These are phyloP conservation scores for Chelonoidis abingdonii DNA, from an alignment of 2,113 vertebrate genomes.

Conservation along the genomic window DNA sequence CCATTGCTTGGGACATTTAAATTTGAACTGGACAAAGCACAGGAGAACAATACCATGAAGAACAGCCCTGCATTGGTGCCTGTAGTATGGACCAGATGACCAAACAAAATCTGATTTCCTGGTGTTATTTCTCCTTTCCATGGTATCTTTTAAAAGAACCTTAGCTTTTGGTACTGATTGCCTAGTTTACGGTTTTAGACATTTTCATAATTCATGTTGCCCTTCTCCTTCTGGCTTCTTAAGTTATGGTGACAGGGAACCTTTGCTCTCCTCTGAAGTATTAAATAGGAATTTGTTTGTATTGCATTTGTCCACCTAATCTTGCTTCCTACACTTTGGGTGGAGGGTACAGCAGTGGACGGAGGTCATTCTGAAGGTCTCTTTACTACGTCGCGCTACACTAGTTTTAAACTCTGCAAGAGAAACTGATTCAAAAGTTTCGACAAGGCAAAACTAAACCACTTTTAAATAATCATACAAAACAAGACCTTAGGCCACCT, in stretches of 20 bases:
- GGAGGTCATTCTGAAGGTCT: accelerated
- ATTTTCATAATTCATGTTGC: background rate
- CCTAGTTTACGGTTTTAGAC: accelerated
- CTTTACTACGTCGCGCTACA: background rate
- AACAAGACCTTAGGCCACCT: background rate
- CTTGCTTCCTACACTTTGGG: background rate
- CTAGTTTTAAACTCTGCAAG: background rate
- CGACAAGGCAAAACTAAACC: accelerated
- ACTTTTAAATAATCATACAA: accelerated
- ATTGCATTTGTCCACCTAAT: accelerated
- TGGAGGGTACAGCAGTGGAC: background rate
- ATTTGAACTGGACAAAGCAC: accelerated
- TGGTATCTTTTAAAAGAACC: background rate
- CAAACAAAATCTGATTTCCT: background rate
- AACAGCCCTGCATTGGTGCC: accelerated
- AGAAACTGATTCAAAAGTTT: accelerated
- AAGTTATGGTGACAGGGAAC: background rate
- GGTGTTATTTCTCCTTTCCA: accelerated
- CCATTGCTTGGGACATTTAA: accelerated
- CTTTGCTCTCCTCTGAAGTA: background rate
- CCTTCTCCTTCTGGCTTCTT: background rate
- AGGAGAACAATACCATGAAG: background rate
- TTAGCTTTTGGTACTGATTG: accelerated
- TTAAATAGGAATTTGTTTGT: accelerated
- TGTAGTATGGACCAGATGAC: accelerated